Base-by-base conservation (phyloP, 2,888 invertebrate genomes). In the Ectemnius cavifrons region DNA sequence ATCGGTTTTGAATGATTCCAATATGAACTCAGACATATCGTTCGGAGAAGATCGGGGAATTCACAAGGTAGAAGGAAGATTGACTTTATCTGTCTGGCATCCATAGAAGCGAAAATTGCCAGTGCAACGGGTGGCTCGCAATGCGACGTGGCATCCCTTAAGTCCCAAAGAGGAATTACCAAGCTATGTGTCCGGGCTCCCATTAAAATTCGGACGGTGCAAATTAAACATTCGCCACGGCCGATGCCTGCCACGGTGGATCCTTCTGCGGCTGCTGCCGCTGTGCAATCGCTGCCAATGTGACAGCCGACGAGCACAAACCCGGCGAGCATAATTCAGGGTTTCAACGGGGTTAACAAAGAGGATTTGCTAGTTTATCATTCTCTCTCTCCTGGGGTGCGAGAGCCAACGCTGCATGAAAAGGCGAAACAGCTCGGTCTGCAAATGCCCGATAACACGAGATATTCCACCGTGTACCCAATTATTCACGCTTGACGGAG, bases 201-300 rank as follows among this genome's bases (percentile, higher is more conserved):
- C 83, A 84, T 83, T 84, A 83, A 83, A 83, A 82, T 82, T 82
- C 80, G 79, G 77, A 75, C 82, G 84, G 78, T 77, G 80, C 80
- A 79, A 86, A 85, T 85, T 85, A 86, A 82, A 83, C 76, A 85
- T 86, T 85, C 79, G 81, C 79, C 75, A 78, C 73, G 85, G 75
- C 70, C 71, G 77, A 75, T 73, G 79, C 71, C 67, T 81, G 77
- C 76, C 79, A 80, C 70, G 71, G 74, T 65, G 62, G 72, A 75
- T 80, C 64, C 23, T 23, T 3, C 23, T 67, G 72, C 75, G 67
- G 73, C 58, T 58, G 69, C 78, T 70, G 73, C 67, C n/a, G 68
- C 63, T 67, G 58, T 37, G 45, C 37, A 69, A 63, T 71, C 23
- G 23, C 23, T 23, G 23, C 23, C 23, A 23, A 23, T 23, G 68